These are phyloP conservation scores for Hyppa rectilinea DNA, from an alignment of 2,888 invertebrate species.

Conservation along the genomic window DNA sequence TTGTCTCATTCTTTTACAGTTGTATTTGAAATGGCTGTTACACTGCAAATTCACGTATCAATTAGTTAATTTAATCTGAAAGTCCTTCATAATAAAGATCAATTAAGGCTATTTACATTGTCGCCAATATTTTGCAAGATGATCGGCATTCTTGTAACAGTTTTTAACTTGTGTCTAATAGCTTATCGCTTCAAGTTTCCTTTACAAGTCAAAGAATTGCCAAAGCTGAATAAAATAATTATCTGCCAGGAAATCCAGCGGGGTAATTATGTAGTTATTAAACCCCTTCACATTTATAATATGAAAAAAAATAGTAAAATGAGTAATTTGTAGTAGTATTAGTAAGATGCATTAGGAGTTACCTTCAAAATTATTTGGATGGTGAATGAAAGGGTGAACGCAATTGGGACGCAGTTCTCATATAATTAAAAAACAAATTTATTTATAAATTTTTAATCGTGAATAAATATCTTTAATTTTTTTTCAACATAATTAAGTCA, in stretches of 20 bases:
- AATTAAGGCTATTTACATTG: neutral
- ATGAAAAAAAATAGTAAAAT: too few relatives aligned
- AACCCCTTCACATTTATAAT: too few relatives aligned
- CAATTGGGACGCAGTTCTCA: neutral
- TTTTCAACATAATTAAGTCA: slow-evolving; percentile 37
- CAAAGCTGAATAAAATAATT: slow-evolving; percentile 1
- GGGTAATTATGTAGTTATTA: too few relatives aligned
- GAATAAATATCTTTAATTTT: slow-evolving; percentile 10
- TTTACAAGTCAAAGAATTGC: neutral
- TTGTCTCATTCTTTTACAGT: too few relatives aligned
- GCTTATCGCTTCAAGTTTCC: neutral
- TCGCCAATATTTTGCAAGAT: neutral
- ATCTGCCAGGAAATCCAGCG: neutral
- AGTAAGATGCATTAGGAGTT: too few relatives aligned
- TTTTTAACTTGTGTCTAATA: neutral
- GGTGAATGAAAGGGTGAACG: too few relatives aligned
- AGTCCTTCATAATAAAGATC: neutral
- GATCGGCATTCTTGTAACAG: neutral
- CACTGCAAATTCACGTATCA: too few relatives aligned
- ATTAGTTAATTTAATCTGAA: neutral
- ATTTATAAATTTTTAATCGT: slow-evolving; percentile 33
- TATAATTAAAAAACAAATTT: neutral
- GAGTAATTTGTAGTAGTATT: too few relatives aligned
- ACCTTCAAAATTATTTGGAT: too few relatives aligned
- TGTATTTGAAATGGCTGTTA: too few relatives aligned